These are phyloP conservation scores for Pseudorhombus dupliciocellatus DNA, from an alignment of 2,113 vertebrate genomes.

Conservation along the genomic window DNA sequence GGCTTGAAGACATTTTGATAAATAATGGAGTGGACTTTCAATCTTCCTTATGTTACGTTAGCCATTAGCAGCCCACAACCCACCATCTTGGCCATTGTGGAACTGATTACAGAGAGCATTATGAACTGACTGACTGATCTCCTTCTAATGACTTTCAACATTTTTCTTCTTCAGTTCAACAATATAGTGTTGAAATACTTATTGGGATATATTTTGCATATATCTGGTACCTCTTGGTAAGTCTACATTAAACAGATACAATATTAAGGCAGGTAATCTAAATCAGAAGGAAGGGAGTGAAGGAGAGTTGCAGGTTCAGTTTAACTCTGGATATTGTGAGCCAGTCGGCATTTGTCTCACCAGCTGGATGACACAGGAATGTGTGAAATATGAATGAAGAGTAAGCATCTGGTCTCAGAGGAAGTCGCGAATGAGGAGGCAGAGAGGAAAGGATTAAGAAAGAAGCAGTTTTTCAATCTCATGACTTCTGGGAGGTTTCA, in stretches of 20 bases:
- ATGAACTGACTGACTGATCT: not conserved
- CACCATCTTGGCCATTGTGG: not conserved
- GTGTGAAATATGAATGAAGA: constrained; percentile 3
- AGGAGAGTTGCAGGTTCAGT: not conserved
- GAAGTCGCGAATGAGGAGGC: not conserved
- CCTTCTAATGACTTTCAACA: no score
- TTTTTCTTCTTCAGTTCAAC: no score
- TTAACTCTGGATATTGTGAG: not conserved
- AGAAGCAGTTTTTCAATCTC: not conserved
- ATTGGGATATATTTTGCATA: no score
- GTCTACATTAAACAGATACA: no score
- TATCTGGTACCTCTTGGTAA: no score
- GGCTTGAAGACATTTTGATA: not conserved
- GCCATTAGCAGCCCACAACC: not conserved
- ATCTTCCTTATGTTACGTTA: not conserved
- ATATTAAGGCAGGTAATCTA: no score
- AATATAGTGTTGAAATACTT: no score
- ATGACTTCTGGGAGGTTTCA: no score
- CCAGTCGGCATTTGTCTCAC: not conserved
- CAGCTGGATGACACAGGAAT: not conserved
- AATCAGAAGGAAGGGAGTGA: no score
- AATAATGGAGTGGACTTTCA: not conserved
- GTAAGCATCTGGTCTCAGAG: not conserved
- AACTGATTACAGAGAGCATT: not conserved
- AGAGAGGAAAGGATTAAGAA: not conserved